These are phyloP conservation scores for Galleria mellonella DNA, from an alignment of 1,140 invertebrate genomes.

Conservation along the genomic window DNA sequence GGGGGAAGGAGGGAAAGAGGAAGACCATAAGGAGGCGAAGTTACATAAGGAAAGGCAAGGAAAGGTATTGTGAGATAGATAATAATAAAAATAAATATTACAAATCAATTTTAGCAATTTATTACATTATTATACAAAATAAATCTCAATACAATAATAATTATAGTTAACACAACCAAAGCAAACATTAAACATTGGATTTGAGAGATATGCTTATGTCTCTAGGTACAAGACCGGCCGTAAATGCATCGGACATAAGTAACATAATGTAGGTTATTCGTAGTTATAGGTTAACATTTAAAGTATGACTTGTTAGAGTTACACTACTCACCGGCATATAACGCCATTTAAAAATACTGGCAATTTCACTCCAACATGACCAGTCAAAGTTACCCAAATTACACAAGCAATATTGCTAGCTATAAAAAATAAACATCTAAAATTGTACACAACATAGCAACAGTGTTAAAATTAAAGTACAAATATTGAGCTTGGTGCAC, in stretches of 20 bases:
- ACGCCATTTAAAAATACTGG: slow-evolving; percentile 21
- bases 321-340: slow-evolving; percentile 52
- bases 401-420: slow-evolving; percentile 32
- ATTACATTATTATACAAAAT: slow-evolving; percentile 74
- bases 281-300: slow-evolving; percentile 16
- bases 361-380: slow-evolving; percentile 14
- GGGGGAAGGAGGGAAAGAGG: too few relatives aligned
- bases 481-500: slow-evolving; percentile 12
- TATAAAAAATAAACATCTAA: slow-evolving; percentile 60
- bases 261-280: slow-evolving; percentile 28
- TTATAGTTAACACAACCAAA: slow-evolving; percentile 68
- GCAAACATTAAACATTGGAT: slow-evolving; percentile 67
- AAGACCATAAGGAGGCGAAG: too few relatives aligned
- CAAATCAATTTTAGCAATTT: slow-evolving; percentile 60
- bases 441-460: slow-evolving; percentile 40
- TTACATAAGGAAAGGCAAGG: too few relatives aligned
- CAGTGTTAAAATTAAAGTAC: slow-evolving; percentile 22
- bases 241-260: slow-evolving; percentile 55
- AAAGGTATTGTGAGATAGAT: not conserved
- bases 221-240: slow-evolving; percentile 35
- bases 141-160: slow-evolving; percentile 71
- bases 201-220: slow-evolving; percentile 52
- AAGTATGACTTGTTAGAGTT: slow-evolving; percentile 41
- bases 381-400: not conserved
- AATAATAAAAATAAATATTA: not conserved